Conservation (phyloP, 37 sponge, comb jelly and placozoan species). For the Axinella damicornis region DNA sequence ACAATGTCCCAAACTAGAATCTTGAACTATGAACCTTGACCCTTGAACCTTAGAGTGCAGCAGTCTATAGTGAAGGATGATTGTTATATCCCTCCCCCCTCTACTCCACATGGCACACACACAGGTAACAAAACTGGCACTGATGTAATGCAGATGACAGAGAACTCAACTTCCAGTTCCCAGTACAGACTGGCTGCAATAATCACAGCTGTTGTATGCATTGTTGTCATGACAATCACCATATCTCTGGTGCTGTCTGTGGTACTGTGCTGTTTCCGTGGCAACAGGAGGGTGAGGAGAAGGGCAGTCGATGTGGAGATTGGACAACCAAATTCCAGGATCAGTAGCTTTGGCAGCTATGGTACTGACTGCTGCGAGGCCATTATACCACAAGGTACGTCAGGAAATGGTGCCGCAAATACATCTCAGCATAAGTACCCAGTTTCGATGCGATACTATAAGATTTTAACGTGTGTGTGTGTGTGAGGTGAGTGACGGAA, state of each 20-base stretch:
- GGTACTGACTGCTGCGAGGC: constrained; percentile 30
- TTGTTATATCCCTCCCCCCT: background rate
- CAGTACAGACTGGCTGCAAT: background rate
- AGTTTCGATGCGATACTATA: no score
- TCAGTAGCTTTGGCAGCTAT: background rate
- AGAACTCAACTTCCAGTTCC: no score
- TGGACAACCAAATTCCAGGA: background rate
- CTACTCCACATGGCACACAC: background rate
- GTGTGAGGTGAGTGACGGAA: no score
- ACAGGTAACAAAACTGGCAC: background rate
- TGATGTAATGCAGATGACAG: no score
- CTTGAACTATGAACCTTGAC: no score
- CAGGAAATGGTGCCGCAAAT: no score
- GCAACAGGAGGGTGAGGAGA: background rate
- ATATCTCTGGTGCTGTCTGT: constrained; percentile 6
- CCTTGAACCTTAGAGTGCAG: no score
- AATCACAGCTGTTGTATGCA: constrained; percentile 1
- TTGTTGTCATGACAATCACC: constrained; percentile 16
- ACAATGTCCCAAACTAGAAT: no score
- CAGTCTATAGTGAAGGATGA: no score
- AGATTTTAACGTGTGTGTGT: no score
- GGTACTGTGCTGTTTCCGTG: background rate
- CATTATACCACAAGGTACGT: constrained; percentile 13
- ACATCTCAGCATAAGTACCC: no score
- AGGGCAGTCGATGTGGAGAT: background rate